Conservation (phyloP, 2,797 vertebrate species). For the Sylvilagus floridanus region DNA sequence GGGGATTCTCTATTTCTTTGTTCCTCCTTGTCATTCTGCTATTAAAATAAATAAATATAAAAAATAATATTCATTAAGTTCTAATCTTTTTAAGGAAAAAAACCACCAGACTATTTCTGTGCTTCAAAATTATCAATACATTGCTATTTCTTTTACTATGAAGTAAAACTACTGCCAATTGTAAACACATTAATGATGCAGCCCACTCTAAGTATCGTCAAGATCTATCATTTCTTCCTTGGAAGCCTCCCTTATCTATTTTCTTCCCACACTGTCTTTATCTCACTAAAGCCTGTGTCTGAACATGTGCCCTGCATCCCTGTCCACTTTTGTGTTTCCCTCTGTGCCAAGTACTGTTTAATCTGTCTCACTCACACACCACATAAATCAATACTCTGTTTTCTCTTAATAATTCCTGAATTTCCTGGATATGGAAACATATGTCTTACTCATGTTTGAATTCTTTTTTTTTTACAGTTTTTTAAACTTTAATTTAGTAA, state of each 20-base stretch:
- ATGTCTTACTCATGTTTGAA: neutral
- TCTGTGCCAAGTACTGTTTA: neutral
- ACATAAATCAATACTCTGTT: neutral
- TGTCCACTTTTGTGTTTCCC: neutral
- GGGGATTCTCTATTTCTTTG: too few species aligned
- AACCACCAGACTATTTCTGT: neutral
- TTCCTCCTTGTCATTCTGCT: too few species aligned
- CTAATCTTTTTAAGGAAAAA: neutral
- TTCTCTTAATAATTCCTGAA: neutral
- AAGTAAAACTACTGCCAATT: neutral
- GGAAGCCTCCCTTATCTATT: neutral
- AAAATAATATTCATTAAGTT: neutral
- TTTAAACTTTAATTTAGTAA: too few species aligned
- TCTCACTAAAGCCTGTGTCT: neutral
- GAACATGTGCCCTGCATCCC: neutral
- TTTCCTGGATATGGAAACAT: neutral
- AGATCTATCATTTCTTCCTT: neutral
- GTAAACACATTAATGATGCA: neutral
- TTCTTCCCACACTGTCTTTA: neutral
- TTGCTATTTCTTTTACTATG: slow-evolving; percentile 10
- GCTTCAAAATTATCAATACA: neutral
- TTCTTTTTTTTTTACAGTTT: too few species aligned
- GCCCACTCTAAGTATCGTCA: neutral
- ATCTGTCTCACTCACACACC: neutral
- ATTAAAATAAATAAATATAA: too few species aligned